Evolutionary conservation across 1,140 invertebrate genomes (phyloP).

Genomic region (Pentalonia nigronervosa): DNA sequence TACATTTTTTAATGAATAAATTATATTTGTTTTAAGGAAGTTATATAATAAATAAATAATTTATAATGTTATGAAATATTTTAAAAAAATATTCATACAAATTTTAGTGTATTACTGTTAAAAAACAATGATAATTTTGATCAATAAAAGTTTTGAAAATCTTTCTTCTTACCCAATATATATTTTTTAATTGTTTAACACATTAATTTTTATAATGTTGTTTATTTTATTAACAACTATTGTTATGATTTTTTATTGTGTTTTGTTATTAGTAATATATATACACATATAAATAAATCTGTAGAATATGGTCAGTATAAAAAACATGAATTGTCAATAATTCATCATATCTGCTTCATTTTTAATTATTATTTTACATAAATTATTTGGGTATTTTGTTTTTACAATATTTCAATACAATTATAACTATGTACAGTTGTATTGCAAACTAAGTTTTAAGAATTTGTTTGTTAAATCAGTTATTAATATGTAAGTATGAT

Average conservation of each 20-base stretch:
- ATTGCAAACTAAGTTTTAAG: not conserved
- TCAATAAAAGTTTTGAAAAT: slow-evolving; percentile 5
- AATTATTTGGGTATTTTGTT: not conserved
- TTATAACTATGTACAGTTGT: not conserved
- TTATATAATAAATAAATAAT: not conserved
- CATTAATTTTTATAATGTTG: not conserved
- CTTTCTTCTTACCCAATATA: not conserved
- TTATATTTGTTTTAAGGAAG: not conserved
- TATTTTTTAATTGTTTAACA: not conserved
- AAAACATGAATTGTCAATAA: not conserved
- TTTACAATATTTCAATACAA: not conserved
- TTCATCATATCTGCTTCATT: not conserved
- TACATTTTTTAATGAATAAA: no score
- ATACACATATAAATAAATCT: not conserved
- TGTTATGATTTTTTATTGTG: not conserved
- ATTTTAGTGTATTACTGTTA: not conserved
- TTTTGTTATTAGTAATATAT: not conserved
- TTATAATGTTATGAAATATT: not conserved
- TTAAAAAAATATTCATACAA: not conserved
- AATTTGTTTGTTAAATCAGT: not conserved
- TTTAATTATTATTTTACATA: not conserved
- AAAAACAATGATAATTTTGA: not conserved
- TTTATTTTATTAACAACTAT: not conserved
- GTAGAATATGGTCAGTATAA: not conserved
- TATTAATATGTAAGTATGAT: slow-evolving; percentile 22